These are phyloP conservation scores for Illadopsis cleaveri DNA, from an alignment of 2,113 vertebrate genomes.

Conservation along the genomic window DNA sequence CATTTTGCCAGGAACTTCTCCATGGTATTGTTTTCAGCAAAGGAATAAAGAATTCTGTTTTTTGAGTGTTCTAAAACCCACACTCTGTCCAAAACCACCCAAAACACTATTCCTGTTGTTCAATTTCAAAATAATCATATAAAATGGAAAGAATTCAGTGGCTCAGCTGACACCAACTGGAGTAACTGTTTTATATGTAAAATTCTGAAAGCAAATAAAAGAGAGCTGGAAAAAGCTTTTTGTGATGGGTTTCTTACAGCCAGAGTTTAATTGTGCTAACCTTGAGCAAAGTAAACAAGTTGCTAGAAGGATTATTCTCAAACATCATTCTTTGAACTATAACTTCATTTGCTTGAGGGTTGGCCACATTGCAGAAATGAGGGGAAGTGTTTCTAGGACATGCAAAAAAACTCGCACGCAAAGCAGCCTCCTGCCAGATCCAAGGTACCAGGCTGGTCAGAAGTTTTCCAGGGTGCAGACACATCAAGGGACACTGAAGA, in stretches of 20 bases:
- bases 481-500: too few relatives aligned
- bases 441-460: too few relatives aligned
- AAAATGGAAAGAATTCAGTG: background rate
- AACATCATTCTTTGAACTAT: background rate
- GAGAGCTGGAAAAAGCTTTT: background rate
- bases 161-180: background rate
- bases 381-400: background rate
- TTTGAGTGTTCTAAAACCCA: background rate
- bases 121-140: background rate
- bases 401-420: accelerated
- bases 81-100: background rate
- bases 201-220: background rate
- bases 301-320: background rate
- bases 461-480: background rate
- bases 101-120: background rate
- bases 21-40: background rate
- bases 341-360: background rate
- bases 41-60: background rate
- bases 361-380: background rate
- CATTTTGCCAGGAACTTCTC: background rate
- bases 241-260: background rate
- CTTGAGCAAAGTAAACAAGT: background rate
- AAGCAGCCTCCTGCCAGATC: background rate
- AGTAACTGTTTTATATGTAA: background rate
- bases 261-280: background rate